Percentiles rank a stretch among this genome's conserved stretches.
Evolutionary conservation across 2,797 vertebrate species (phyloP).

Genomic region (Etheostoma perlongum): DNA sequence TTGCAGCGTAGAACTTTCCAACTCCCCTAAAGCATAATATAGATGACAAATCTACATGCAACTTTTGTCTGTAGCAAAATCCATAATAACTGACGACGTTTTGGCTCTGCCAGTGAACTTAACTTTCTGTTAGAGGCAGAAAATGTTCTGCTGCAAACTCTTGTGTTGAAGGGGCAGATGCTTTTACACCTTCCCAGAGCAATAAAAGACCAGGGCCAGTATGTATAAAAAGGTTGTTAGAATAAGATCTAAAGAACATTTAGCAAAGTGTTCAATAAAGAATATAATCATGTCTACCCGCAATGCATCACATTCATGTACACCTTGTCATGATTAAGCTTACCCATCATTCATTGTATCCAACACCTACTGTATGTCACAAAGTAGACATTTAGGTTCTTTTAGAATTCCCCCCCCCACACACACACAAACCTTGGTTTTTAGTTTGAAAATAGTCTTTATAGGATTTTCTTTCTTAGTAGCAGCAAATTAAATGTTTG

Average conservation of each 20-base stretch:
- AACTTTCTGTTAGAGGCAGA: background rate
- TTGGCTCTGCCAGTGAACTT: constrained; percentile 1
- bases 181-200: background rate
- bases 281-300: too few species aligned
- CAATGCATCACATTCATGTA: too few species aligned
- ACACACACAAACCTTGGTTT: too few species aligned
- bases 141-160: background rate
- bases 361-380: too few species aligned
- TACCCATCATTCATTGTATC: too few species aligned
- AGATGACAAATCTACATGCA: background rate
- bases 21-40: background rate
- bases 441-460: too few species aligned
- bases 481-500: too few species aligned
- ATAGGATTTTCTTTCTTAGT: too few species aligned
- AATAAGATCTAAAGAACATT: background rate
- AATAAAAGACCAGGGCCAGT: background rate
- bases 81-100: background rate
- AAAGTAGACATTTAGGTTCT: too few species aligned
- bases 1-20: background rate
- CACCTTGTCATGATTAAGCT: too few species aligned
- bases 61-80: constrained; percentile 7
- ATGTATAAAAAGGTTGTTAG: background rate
- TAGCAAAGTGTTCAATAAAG: too few species aligned
- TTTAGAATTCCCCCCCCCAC: too few species aligned
- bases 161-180: background rate